phyloP scores from a whole-genome alignment of 2,113 vertebrate species.

The Macquaria ambigua region DNA sequence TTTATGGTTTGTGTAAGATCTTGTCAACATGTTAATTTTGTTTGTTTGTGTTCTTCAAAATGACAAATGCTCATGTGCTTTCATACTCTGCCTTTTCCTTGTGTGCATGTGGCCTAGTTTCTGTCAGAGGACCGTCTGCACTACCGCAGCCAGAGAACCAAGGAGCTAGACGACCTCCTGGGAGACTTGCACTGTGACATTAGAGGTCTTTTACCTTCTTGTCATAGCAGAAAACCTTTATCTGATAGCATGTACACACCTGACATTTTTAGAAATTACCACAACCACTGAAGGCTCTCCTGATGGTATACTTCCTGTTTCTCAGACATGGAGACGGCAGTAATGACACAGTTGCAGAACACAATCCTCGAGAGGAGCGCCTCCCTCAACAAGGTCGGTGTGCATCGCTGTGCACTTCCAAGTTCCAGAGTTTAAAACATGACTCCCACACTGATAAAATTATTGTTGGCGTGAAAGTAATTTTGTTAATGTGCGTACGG shows the following conservation, averaged over 20 bases:
- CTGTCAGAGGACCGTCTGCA: conserved; percentile 93
- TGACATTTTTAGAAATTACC: neutral
- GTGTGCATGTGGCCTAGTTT: conserved; percentile 82
- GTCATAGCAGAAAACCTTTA: neutral
- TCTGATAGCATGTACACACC: neutral
- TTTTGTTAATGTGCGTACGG: conserved; percentile 22
- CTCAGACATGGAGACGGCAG: conserved; percentile 91
- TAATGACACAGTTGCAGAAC: conserved; percentile 93
- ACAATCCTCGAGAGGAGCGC: conserved; percentile 88
- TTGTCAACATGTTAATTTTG: neutral
- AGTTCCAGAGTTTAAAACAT: conserved; percentile 28
- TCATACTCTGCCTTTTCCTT: neutral
- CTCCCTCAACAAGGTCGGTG: conserved; percentile 84
- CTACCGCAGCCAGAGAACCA: conserved; percentile 93
- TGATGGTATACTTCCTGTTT: conserved; percentile 21
- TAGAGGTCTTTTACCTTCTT: conserved; percentile 77
- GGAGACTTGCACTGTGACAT: conserved; percentile 96
- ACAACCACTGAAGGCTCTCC: neutral
- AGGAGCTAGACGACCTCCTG: conserved; percentile 91
- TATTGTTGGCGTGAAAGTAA: conserved; percentile 21
- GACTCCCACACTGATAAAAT: conserved; percentile 28
- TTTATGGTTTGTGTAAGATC: conserved; percentile 87
- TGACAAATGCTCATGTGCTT: neutral
- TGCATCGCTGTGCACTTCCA: neutral
- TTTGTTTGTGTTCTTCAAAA: neutral